phyloP scores from a whole-genome alignment of 2,113 vertebrate genomes.

The Rhynchopsitta pachyrhyncha region DNA sequence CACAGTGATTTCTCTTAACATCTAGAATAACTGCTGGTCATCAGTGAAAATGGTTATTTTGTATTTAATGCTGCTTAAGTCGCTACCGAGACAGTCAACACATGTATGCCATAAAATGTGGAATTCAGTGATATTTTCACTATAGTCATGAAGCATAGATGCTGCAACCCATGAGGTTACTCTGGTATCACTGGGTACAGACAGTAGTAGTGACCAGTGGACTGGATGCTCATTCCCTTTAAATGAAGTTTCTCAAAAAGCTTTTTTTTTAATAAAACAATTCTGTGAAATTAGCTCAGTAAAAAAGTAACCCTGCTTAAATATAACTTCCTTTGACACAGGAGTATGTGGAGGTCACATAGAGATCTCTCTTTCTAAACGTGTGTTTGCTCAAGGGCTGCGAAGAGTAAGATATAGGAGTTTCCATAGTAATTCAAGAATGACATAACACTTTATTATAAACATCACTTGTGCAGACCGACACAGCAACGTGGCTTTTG shows the following conservation, averaged over 20 bases:
- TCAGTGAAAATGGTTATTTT: neutral
- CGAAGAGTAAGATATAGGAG: neutral
- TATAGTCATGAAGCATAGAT: neutral
- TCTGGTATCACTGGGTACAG: neutral
- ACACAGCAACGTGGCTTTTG: neutral
- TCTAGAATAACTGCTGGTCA: neutral
- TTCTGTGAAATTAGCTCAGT: neutral
- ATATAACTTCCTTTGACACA: neutral
- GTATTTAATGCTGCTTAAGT: neutral
- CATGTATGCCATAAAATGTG: fast-evolving
- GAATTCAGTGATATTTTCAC: neutral
- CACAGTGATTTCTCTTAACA: neutral
- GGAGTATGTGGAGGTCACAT: neutral
- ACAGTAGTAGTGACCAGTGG: neutral
- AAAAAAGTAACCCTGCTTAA: neutral
- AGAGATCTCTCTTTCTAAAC: neutral
- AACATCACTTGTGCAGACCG: neutral
- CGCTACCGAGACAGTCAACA: neutral
- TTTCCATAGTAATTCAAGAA: neutral
- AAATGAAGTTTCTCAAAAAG: neutral
- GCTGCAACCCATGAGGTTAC: neutral
- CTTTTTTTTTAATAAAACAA: neutral
- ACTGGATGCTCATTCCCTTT: neutral
- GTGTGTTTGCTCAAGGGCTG: neutral
- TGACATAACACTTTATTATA: neutral